Percentiles rank a stretch among this genome's conserved stretches.
These are phyloP conservation scores for Motacilla alba DNA, from an alignment of 2,113 vertebrate species.

Conservation along the genomic window DNA sequence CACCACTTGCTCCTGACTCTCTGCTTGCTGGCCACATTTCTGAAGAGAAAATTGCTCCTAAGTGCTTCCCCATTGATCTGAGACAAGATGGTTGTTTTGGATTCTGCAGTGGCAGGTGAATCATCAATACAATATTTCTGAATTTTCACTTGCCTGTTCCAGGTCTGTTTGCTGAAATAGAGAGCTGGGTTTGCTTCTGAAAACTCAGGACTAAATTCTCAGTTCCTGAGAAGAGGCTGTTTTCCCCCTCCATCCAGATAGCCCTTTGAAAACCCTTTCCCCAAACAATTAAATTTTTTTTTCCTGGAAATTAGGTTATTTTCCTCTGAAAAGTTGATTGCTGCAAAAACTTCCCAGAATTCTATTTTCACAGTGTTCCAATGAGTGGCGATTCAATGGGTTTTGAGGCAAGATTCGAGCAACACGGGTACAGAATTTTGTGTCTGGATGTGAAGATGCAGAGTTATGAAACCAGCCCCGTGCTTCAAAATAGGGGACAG, in stretches of 20 bases:
- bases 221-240: neutral
- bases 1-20: accelerated
- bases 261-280: neutral
- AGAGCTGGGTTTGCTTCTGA: neutral
- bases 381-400: neutral
- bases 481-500: neutral
- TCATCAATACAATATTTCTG: neutral
- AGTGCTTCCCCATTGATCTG: conserved; percentile 35
- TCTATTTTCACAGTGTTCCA: neutral
- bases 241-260: neutral
- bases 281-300: neutral
- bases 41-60: conserved; percentile 46
- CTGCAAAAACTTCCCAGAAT: neutral
- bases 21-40: neutral
- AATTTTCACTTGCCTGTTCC: neutral
- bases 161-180: neutral
- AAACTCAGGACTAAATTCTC: neutral
- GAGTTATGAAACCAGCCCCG: neutral
- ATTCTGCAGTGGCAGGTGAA: neutral
- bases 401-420: neutral
- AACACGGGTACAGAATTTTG: neutral
- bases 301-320: neutral
- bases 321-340: neutral
- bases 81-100: neutral
- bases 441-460: neutral